Evolutionary conservation across 1,140 invertebrate genomes (phyloP), one percentile per base, ranked within the genome.

Genomic region (Ectropis grisescens): DNA sequence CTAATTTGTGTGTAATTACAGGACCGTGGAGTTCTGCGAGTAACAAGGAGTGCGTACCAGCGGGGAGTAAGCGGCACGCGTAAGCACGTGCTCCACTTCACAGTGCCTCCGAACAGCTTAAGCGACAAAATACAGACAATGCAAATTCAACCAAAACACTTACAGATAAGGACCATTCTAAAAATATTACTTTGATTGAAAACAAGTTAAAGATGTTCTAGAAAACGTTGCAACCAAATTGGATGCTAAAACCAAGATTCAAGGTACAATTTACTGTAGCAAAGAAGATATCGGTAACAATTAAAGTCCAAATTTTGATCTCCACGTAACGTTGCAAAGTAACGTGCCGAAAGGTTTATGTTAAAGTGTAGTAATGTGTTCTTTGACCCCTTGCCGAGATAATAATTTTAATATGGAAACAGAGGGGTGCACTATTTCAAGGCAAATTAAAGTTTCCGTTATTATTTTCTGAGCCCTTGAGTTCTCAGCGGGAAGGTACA

Each of bases 1-100:
- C 74, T 81, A 81, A 79, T 81, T 81, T 81, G 74, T 81, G 70
- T 81, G 76, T 81, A 79, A 81, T 81, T 81, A 81, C 71, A 69
- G 71, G 62, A 68, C 61, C 58, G 62, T 56, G 68, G 62, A 75
- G 70, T 66, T 71, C 71, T n/a, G n/a, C 68, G 41, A 62, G 69
- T 75, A 74, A 78, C 75, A 67, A 80, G 71, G 71, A 75, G 57
- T 72, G 70, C 67, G 66, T 70, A 72, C 43, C 72, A 61, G 69
- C 69, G 66, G 75, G 75, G 74, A 59, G 61, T 52, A 33, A 37
- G 37, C 47, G 74, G 69, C 76, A 81, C 76, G 76, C 71, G 72
- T 70, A 69, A 66, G 66, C 68, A 61, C 72, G 68, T 72, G 72
- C 59, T 49, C 28, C 29, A 22, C 10, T 22, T 25, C 16, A 29